These are phyloP conservation scores for Enteromius treurensis DNA, from an alignment of 2,797 vertebrate species.

Conservation along the genomic window DNA sequence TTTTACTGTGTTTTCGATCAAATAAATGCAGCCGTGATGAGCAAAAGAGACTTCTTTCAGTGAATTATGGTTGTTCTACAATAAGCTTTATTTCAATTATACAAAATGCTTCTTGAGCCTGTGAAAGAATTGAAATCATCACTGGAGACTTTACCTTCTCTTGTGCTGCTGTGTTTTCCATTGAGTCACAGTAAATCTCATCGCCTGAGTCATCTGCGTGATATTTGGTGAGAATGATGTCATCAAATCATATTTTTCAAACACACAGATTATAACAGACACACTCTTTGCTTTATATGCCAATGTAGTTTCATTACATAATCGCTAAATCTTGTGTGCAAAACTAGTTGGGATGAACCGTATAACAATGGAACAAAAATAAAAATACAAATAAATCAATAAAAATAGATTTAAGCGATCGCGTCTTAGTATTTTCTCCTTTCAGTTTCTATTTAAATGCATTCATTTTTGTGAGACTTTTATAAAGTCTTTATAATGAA, in stretches of 20 bases:
- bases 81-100: background rate
- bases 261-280: background rate
- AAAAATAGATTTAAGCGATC: too few species aligned
- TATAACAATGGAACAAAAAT: background rate
- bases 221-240: conserved; percentile 72
- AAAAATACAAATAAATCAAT: too few species aligned
- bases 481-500: too few species aligned
- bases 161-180: conserved; percentile 88
- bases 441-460: too few species aligned
- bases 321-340: background rate
- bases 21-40: background rate
- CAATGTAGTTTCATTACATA: background rate
- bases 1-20: background rate
- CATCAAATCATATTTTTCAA: conserved; percentile 1
- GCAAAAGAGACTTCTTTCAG: background rate
- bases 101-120: background rate
- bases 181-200: conserved; percentile 92
- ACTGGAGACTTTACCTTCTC: conserved; percentile 69
- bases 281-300: background rate
- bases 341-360: background rate
- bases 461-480: too few species aligned
- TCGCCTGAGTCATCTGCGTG: conserved; percentile 86
- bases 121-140: background rate
- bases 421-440: too few species aligned
- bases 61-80: background rate